Percentiles rank a stretch among this genome's conserved stretches.
These are phyloP conservation scores for Adela reaumurella DNA, from an alignment of 2,888 invertebrate genomes.

Conservation along the genomic window DNA sequence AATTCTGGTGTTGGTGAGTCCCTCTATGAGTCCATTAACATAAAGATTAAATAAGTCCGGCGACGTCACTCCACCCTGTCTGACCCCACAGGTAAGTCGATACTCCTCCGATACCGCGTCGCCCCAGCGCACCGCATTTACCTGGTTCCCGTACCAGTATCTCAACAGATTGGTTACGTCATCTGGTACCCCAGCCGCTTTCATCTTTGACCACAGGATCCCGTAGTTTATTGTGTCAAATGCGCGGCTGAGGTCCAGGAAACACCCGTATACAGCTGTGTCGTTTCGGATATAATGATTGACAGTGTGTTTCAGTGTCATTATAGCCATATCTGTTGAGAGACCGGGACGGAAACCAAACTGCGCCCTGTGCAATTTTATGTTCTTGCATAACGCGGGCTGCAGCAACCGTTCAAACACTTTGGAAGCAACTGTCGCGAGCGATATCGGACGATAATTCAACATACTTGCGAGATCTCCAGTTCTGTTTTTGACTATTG, in stretches of 20 bases:
- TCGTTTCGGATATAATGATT: constrained; percentile 3
- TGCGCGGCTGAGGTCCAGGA: constrained; percentile 11
- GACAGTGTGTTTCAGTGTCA: constrained; percentile 9
- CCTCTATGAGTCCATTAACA: constrained; percentile 3
- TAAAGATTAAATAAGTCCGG: constrained; percentile 4
- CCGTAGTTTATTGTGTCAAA: constrained; percentile 13
- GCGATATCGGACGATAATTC: constrained; percentile 13
- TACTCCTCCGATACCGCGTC: background rate
- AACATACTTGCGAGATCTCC: constrained; percentile 6
- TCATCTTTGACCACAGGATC: constrained; percentile 11
- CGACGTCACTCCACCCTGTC: constrained; percentile 8
- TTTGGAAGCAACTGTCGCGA: constrained; percentile 10
- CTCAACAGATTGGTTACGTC: constrained; percentile 5
- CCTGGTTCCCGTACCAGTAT: constrained; percentile 1
- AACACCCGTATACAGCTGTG: constrained; percentile 8
- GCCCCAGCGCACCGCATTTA: background rate
- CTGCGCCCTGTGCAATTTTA: constrained; percentile 10
- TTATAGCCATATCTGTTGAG: constrained; percentile 11
- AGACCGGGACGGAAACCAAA: constrained; percentile 13
- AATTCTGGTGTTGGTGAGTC: constrained; percentile 2
- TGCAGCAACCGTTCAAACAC: constrained; percentile 10
- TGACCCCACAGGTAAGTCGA: constrained; percentile 8
- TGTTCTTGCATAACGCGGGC: constrained; percentile 4
- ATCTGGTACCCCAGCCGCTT: constrained; percentile 5
- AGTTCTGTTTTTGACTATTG: constrained; percentile 10